Percentiles rank a stretch among this genome's conserved stretches.
Evolutionary conservation across 2,797 vertebrate genomes (phyloP).

Genomic region (Acanthornis magna): DNA sequence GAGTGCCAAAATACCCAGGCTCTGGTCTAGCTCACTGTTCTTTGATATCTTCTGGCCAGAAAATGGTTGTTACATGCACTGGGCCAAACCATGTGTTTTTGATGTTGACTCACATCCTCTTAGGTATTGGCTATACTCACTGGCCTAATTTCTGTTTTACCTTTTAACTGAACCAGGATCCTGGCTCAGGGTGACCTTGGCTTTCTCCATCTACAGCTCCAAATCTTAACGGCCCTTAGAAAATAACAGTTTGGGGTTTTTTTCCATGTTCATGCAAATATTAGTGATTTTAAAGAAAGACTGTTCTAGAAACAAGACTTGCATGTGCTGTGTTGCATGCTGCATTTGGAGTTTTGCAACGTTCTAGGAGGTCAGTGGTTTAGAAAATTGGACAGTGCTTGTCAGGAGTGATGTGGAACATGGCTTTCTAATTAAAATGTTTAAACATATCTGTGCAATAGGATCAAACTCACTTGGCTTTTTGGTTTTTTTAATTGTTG

Average conservation of each 20-base stretch:
- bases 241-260: background rate
- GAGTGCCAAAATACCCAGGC: background rate
- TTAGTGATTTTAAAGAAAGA: background rate
- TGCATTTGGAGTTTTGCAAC: background rate
- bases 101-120: constrained; percentile 28
- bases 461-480: background rate
- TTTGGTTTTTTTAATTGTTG: background rate
- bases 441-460: background rate
- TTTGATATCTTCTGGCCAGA: constrained; percentile 33
- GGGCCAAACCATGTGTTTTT: background rate
- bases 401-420: background rate
- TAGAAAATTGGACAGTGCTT: background rate
- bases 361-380: background rate
- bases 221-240: background rate
- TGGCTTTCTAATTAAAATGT: constrained; percentile 41
- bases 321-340: background rate
- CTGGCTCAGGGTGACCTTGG: background rate
- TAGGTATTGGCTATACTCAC: background rate
- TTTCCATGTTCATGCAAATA: background rate
- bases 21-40: constrained; percentile 1
- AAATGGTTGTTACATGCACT: background rate
- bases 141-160: constrained; percentile 11
- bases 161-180: background rate
- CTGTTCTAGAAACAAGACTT: background rate
- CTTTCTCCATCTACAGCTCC: background rate